These are phyloP conservation scores for Eulithis testata DNA, from an alignment of 2,888 invertebrate genomes.

Conservation along the genomic window DNA sequence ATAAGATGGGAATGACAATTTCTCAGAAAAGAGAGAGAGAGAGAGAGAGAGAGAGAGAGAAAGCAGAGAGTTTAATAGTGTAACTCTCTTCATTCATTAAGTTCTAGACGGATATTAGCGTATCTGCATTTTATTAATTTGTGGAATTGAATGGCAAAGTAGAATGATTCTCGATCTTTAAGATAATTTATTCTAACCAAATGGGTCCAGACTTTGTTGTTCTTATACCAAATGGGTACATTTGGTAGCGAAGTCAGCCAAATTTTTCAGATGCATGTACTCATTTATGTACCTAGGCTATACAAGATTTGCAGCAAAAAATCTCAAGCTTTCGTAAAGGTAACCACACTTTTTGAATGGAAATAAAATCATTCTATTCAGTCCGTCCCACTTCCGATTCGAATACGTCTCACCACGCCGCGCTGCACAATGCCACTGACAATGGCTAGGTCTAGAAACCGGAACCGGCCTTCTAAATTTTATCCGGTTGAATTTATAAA, in stretches of 20 bases:
- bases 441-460: constrained; percentile 28
- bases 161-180: constrained; percentile 24
- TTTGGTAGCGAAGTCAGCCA: no score
- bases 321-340: no score
- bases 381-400: constrained; percentile 26
- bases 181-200: constrained; percentile 23
- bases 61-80: background rate
- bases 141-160: constrained; percentile 37
- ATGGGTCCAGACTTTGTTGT: constrained; percentile 13
- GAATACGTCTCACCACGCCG: constrained; percentile 30
- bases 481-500: constrained; percentile 17
- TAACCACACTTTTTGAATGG: no score
- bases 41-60: no score
- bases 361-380: constrained; percentile 20
- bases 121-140: constrained; percentile 31
- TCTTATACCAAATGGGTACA: constrained; percentile 10
- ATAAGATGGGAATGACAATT: no score
- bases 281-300: no score
- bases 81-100: constrained; percentile 13
- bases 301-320: no score
- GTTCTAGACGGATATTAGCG: constrained; percentile 5
- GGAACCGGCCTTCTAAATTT: constrained; percentile 11
- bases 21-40: no score
- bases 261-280: no score
- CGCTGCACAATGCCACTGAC: constrained; percentile 34